Percentiles rank a stretch among this genome's conserved stretches.
phyloP scores from a whole-genome alignment of 2,113 vertebrate genomes.

The Rhinoptilus africanus region DNA sequence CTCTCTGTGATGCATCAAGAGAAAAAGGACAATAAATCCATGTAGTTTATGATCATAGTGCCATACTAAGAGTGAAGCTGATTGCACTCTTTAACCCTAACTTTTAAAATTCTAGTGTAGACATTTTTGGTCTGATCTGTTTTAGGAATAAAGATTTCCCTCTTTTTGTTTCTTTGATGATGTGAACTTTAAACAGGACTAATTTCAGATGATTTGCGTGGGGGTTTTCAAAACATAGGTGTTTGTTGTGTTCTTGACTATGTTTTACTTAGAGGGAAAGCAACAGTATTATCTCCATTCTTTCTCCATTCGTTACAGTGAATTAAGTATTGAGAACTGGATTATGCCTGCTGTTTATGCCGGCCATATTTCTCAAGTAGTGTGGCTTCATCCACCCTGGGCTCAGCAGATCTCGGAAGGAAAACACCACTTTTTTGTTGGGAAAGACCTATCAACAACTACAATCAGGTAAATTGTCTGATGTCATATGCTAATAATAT shows the following conservation, averaged over 20 bases:
- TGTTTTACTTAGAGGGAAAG: background rate
- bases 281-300: background rate
- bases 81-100: background rate
- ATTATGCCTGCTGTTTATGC: slow-evolving; percentile 98
- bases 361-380: slow-evolving; percentile 88
- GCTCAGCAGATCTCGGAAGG: slow-evolving; percentile 93
- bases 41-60: background rate
- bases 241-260: background rate
- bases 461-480: slow-evolving; percentile 87
- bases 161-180: background rate
- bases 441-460: slow-evolving; percentile 89
- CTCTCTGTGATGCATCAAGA: background rate
- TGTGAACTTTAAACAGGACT: background rate
- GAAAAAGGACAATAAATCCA: background rate
- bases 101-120: background rate
- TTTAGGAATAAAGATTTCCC: background rate
- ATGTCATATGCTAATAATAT: background rate
- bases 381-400: slow-evolving; percentile 94
- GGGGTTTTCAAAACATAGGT: background rate
- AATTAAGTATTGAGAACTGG: slow-evolving; percentile 98
- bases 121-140: background rate
- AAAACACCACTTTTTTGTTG: slow-evolving; percentile 85
- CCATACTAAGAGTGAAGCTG: background rate
- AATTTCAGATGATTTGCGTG: background rate
- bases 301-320: slow-evolving; percentile 69